These are phyloP conservation scores for Astyanax mexicanus DNA, from an alignment of 2,797 vertebrate species.

Conservation along the genomic window DNA sequence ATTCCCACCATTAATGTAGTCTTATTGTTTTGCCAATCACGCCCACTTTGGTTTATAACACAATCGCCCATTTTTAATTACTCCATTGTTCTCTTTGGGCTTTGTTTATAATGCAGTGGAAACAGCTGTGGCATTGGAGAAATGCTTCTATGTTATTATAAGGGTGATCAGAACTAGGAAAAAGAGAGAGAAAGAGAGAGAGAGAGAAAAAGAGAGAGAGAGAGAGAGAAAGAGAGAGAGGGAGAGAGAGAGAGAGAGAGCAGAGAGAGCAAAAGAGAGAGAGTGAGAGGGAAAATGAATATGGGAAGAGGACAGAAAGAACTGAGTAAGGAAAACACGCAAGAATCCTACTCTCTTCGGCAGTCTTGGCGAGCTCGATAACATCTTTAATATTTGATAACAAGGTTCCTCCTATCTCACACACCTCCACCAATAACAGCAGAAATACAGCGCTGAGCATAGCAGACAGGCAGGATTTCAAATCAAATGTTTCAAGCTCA, in stretches of 20 bases:
- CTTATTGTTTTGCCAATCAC: slow-evolving; percentile 41
- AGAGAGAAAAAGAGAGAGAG: slow-evolving; percentile 5
- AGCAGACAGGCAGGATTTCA: slow-evolving; percentile 64
- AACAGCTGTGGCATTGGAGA: slow-evolving; percentile 29
- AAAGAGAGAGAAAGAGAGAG: neutral
- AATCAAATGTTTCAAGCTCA: slow-evolving; percentile 69
- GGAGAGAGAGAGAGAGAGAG: slow-evolving; percentile 25
- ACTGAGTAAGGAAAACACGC: neutral
- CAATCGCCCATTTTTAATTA: slow-evolving; percentile 42
- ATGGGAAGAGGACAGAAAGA: slow-evolving; percentile 19
- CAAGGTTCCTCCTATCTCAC: slow-evolving; percentile 72
- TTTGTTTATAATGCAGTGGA: slow-evolving; percentile 34
- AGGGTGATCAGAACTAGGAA: slow-evolving; percentile 17
- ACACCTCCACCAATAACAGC: slow-evolving; percentile 72
- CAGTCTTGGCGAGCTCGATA: slow-evolving; percentile 73
- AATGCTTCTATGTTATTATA: slow-evolving; percentile 45
- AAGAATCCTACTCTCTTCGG: slow-evolving; percentile 62
- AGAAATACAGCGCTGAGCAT: slow-evolving; percentile 65
- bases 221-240: slow-evolving; percentile 19
- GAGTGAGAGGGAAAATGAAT: slow-evolving; percentile 28
- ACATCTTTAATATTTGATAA: slow-evolving; percentile 86
- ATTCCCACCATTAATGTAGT: slow-evolving; percentile 26
- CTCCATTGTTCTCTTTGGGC: slow-evolving; percentile 19
- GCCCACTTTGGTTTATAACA: slow-evolving; percentile 38
- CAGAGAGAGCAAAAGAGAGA: slow-evolving; percentile 14